Base-by-base conservation (phyloP, 1,140 invertebrate species). In the Meloidogyne exigua region DNA sequence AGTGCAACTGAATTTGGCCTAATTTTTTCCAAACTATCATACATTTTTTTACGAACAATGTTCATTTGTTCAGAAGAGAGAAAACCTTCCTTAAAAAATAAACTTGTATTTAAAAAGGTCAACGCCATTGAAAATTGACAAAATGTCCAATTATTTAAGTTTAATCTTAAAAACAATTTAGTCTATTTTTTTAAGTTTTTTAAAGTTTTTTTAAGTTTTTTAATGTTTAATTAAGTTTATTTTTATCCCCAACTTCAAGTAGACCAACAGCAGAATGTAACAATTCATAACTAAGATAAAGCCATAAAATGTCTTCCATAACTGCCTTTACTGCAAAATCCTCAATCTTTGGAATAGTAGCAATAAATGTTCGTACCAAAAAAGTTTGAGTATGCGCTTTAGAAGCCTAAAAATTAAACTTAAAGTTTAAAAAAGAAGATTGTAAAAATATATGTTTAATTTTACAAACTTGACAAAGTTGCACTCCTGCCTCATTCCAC, bases 1-100 rank as follows among this genome's bases (percentile, higher is more conserved):
- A 96, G 89, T 9, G 92, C 91, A 0, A 97, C 92, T 21, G 93
- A 93, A 89, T 96, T 94, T 3, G 92, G 92, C 76, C 95, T 91
- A 32, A 97, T 90, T 1, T 89, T 84, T 3, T 87, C 86, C 36
- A 96, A 88, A 23, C 93, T 88, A 23, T 91, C 90, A 80, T 93
- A 91, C 49, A 94, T 87, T 67, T 91, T 91, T 12, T 65, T 26
- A 15, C 81, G 76, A 11, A 85, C 49, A 15, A 71, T 36, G 0
- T 79, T 64, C 57, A 85, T 28, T 57, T 87, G 81, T 23, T 64
- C 57, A 3, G 69, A 26, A 28, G 39, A 72, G 5, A 77, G 21
- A 69, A 75, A 83, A 12, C 79, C 76, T 32, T 83, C 78, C 81
- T 81, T 11, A 77, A 81, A 72, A 26, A 57, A 21, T 76, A 25